Base-by-base conservation (phyloP, 2,113 vertebrate genomes). In the Etheostoma spectabile region DNA sequence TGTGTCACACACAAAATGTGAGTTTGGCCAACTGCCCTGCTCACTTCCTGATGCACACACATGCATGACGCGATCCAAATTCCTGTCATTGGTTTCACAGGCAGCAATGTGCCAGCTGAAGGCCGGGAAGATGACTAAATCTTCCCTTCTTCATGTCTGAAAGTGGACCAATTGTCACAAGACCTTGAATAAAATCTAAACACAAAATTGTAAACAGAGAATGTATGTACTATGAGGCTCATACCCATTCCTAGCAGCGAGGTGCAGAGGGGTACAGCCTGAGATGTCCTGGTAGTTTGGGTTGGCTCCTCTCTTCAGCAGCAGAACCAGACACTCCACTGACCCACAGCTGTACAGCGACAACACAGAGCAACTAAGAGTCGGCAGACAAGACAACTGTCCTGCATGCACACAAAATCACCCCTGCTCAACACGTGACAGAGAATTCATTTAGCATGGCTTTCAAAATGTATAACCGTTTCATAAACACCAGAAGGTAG, bases 231-330 rank as follows among this genome's bases (percentile, higher is more conserved):
- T 2, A 2, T 8, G 13, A 45, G 27, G 12, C 16, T 57, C 89
- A 81, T 97, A 99, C 98, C 98, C 98, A 77, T 99, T 99, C 89
- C 98, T 95, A 45, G 98, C 98, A 82, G 98, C 98, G 73, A 99
- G 95, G 90, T 99, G 98, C 66, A 99, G 97, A 33, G 98, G 97
- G 7, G 98, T 99, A 66, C 98, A 99, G 76, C 98, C 98, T 14
- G 98, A 99, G 92, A 99, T 99, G 91, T 99, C 98, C 89, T 99
- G 98, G 91, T 99, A 99, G 90, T 99, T 99, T 64, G 98, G 98
- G 85, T 98, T 98, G 81, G 98, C 98, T 87, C 98, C 98, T 92
- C 96, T 97, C 92, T 97, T 99, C 90, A 99, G 89, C 81, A 99
- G 92, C 1, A 99, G 91, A 84, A 99, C 95, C 84, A 99, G 94